phyloP scores from a whole-genome alignment of 2,797 vertebrate species.

The Labroides dimidiatus region DNA sequence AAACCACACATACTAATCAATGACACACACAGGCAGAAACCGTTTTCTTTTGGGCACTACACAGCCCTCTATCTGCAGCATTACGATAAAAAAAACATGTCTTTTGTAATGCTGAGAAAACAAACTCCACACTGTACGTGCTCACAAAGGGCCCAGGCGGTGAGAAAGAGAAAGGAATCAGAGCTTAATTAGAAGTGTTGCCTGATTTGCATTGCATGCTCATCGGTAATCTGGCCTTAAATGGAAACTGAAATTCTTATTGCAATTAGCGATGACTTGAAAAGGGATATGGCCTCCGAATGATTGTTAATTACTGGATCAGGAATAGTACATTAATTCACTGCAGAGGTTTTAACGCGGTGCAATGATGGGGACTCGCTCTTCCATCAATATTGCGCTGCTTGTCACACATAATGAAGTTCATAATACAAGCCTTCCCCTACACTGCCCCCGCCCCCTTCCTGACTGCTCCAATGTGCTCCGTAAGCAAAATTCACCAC shows the following conservation, averaged over 20 bases:
- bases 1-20: slow-evolving; percentile 60
- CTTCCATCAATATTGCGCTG: slow-evolving; percentile 76
- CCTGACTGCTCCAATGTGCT: slow-evolving; percentile 58
- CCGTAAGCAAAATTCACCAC: slow-evolving; percentile 64
- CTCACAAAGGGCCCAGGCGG: slow-evolving; percentile 69
- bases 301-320: slow-evolving; percentile 83
- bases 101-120: slow-evolving; percentile 74
- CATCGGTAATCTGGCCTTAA: slow-evolving; percentile 79
- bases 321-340: slow-evolving; percentile 80
- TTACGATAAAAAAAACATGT: slow-evolving; percentile 70
- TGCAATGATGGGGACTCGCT: slow-evolving; percentile 67
- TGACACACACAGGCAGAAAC: slow-evolving; percentile 46
- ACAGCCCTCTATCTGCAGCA: slow-evolving; percentile 71
- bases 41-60: slow-evolving; percentile 59
- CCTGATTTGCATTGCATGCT: slow-evolving; percentile 80
- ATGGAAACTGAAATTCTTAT: slow-evolving; percentile 82
- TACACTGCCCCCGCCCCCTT: slow-evolving; percentile 10
- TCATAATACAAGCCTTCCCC: slow-evolving; percentile 66
- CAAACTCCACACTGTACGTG: slow-evolving; percentile 73
- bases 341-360: slow-evolving; percentile 75
- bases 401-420: slow-evolving; percentile 80
- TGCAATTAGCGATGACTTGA: slow-evolving; percentile 84
- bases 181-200: slow-evolving; percentile 79
- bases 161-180: slow-evolving; percentile 60
- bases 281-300: slow-evolving; percentile 80